A percentile compares a stretch with the other conserved stretches of the same genome.
These are phyloP conservation scores for Tinamus major DNA, from an alignment of 2,797 vertebrate species.

Conservation along the genomic window DNA sequence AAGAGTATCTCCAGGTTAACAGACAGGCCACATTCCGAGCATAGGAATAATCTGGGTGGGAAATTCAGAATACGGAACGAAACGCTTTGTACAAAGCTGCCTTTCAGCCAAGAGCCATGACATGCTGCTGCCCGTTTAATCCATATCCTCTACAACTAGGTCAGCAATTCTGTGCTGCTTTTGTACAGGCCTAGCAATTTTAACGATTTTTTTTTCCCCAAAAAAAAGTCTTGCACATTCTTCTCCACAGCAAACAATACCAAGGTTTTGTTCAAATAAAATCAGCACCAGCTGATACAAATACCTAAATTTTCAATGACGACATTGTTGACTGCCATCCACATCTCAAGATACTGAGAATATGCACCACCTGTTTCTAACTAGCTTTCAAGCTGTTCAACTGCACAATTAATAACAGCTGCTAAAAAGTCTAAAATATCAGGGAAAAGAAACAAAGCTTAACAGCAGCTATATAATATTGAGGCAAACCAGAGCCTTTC, in stretches of 20 bases:
- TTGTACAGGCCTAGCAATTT: not conserved
- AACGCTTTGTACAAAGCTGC: slow-evolving; percentile 26
- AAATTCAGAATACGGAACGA: not conserved
- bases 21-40: rapidly evolving
- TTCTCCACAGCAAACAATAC: not conserved
- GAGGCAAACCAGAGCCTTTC: not conserved
- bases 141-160: slow-evolving; percentile 8
- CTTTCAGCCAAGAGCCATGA: slow-evolving; percentile 23
- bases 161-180: not conserved
- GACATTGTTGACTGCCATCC: slow-evolving; percentile 69
- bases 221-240: not conserved
- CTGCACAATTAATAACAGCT: slow-evolving; percentile 82
- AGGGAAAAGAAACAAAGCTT: slow-evolving; percentile 36
- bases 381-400: slow-evolving; percentile 75
- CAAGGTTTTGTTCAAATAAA: not conserved
- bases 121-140: slow-evolving; percentile 41
- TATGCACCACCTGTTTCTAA: slow-evolving; percentile 80
- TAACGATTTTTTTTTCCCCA: not conserved
- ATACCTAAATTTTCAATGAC: slow-evolving; percentile 59
- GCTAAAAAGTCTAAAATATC: slow-evolving; percentile 74
- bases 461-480: not conserved
- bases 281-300: not conserved
- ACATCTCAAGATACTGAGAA: slow-evolving; percentile 60
- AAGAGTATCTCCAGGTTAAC: not conserved
- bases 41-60: not conserved